Evolutionary conservation across 2,797 vertebrate species (phyloP), one percentile per base, ranked within the genome.

Genomic region (Enteromius radiatus): DNA sequence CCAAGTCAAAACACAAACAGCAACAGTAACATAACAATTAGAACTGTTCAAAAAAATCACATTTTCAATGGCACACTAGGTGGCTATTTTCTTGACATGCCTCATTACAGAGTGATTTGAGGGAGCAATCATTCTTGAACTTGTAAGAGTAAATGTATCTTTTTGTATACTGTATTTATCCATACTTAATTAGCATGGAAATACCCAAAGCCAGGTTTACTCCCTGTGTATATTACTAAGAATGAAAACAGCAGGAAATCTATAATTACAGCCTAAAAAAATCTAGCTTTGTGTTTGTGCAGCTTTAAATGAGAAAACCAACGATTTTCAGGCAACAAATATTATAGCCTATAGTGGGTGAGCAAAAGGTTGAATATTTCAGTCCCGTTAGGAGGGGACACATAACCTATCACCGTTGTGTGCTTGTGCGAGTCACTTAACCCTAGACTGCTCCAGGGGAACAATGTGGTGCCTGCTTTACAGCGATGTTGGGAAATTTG

Each of bases 21-120:
- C n/a, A 73, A 73, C 28, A 73, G 11, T n/a, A 73, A 75, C 31
- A 74, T n/a, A 56, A 65, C 31, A 21, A 74, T 36, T 21, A 56
- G 1, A 75, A 56, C 28, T 63, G 59, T 63, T 26, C 26, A 31
- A 7, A 59, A 56, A 52, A 21, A 52, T 33, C 0, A 33, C 17
- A 73, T 11, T 71, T 49, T 19, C 68, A 47, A 70, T 47, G 28
- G 23, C 41, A 47, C 8, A 28, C 15, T 36, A 10, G 31, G 8
- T 47, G 68, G 8, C 3, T 69, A 26, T 71, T 49, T 71, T 73
- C 31, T 19, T 49, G 26, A 31, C 43, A 71, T 71, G 26, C 47
- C 49, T 75, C 12, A 33, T 56, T 75, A 9, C 21, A 23, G 21
- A 23, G 21, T 23, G 71, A 38, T 56, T 75, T 75, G 33, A 56